Conservation (phyloP, 2,888 invertebrate species). For the Gibbula magus region DNA sequence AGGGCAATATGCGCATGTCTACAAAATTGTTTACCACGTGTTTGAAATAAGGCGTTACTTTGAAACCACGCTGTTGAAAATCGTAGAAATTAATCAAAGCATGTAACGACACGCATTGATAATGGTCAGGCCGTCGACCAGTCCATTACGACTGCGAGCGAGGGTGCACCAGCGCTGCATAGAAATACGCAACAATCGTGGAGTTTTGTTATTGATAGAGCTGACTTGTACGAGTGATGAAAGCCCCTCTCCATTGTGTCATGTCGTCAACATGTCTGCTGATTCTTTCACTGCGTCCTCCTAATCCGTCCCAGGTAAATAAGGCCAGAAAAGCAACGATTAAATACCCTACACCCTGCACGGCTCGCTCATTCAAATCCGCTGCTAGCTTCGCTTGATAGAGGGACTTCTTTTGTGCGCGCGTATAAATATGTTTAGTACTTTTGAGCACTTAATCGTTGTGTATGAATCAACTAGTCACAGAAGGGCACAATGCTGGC, state of each 20-base stretch:
- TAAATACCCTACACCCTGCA: conserved; percentile 39
- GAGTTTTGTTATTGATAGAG: conserved; percentile 32
- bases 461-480: conserved; percentile 9
- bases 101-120: conserved; percentile 23
- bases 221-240: conserved; percentile 32
- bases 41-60: conserved; percentile 1
- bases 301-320: conserved; percentile 61
- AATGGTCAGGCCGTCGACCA: conserved; percentile 8
- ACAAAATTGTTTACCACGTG: not conserved
- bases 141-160: conserved; percentile 28
- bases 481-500: conserved; percentile 17
- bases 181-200: conserved; percentile 26
- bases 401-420: conserved; percentile 26
- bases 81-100: conserved; percentile 21
- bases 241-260: conserved; percentile 38
- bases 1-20: conserved; percentile 3
- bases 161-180: conserved; percentile 23
- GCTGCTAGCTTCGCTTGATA: conserved; percentile 24
- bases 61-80: not conserved
- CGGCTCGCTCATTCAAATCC: conserved; percentile 5
- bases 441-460: conserved; percentile 36
- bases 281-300: conserved; percentile 38
- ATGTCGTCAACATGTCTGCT: conserved; percentile 58
- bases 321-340: conserved; percentile 48
- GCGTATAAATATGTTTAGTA: conserved; percentile 41